Conservation (phyloP, 2,113 vertebrate genomes). For the Tringa solitaria region DNA sequence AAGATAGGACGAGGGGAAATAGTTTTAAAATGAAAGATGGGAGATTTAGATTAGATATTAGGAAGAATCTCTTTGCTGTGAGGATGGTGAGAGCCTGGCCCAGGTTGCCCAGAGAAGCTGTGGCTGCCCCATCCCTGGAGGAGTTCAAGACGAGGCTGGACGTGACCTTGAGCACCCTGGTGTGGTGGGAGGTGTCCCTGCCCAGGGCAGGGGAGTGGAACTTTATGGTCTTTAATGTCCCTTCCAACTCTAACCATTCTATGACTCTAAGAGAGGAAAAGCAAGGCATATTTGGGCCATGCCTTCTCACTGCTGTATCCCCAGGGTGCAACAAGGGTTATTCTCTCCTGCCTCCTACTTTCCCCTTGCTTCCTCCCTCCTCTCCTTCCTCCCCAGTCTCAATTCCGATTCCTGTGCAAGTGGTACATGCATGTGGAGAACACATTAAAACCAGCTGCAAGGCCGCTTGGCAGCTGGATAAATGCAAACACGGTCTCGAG, state of each 20-base stretch:
- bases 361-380: neutral
- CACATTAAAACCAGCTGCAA: neutral
- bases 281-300: neutral
- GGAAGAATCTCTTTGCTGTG: too few species aligned
- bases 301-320: neutral
- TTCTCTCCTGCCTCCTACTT: neutral
- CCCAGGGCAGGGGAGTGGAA: too few species aligned
- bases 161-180: too few species aligned
- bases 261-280: neutral
- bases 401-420: neutral
- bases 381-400: neutral
- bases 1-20: neutral
- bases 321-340: neutral
- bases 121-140: too few species aligned
- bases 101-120: too few species aligned
- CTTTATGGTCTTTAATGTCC: too few species aligned
- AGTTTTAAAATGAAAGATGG: too few species aligned
- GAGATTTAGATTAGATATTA: too few species aligned
- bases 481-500: neutral
- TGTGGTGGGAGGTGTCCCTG: too few species aligned
- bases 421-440: neutral
- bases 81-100: too few species aligned
- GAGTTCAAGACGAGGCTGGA: too few species aligned
- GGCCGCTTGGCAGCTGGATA: conserved; percentile 13
- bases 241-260: too few species aligned